Conservation (phyloP, 2,888 invertebrate species). For the Xestia sexstrigata region DNA sequence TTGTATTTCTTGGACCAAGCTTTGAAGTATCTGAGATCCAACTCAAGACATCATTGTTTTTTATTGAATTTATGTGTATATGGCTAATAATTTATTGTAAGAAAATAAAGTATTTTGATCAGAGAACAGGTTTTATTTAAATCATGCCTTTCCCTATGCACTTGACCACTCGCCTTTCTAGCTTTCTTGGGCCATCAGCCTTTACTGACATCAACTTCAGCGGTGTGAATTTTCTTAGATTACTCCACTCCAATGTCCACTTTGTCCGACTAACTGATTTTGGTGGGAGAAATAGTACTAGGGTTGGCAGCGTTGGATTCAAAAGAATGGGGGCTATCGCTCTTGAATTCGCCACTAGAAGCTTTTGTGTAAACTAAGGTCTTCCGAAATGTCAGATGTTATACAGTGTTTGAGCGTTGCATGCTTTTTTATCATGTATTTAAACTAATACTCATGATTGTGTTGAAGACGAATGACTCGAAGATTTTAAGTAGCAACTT, state of each 20-base stretch:
- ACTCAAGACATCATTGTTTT: background rate
- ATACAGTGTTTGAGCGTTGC: too few species aligned
- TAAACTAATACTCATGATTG: too few species aligned
- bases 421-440: too few species aligned
- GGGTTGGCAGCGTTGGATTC: background rate
- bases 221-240: background rate
- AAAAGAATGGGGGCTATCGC: background rate
- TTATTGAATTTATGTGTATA: constrained; percentile 21
- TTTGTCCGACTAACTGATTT: background rate
- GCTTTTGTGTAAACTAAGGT: too few species aligned
- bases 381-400: too few species aligned
- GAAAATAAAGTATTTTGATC: constrained; percentile 41
- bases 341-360: too few species aligned
- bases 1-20: background rate
- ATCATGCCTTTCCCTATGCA: background rate
- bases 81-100: background rate
- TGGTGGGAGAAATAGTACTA: background rate
- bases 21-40: constrained; percentile 1
- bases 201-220: background rate
- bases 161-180: background rate
- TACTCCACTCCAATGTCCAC: background rate
- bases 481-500: too few species aligned
- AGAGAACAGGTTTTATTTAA: constrained; percentile 15
- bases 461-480: too few species aligned
- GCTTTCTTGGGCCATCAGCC: background rate